Evolutionary conservation across 92 coral and sea anemone species (phyloP).

Genomic region (Pocillopora meandrina): DNA sequence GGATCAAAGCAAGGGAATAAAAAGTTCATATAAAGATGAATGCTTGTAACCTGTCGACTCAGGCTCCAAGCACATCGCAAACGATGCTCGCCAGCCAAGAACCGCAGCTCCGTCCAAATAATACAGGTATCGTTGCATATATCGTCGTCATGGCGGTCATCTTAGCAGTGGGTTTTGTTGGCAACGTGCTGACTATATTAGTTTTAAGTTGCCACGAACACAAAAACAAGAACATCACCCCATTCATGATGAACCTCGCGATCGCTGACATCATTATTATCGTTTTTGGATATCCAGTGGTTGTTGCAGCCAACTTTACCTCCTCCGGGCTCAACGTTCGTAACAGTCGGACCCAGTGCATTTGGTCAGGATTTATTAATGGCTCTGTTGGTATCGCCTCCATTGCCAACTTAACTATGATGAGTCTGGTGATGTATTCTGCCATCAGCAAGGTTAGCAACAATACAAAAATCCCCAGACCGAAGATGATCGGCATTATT

Average conservation of each 20-base stretch:
- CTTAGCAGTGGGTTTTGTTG: constrained; percentile 46
- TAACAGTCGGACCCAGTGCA: constrained; percentile 30
- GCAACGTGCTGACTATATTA: constrained; percentile 47
- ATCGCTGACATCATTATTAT: constrained; percentile 50
- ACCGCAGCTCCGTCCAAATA: background rate
- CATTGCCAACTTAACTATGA: constrained; percentile 45
- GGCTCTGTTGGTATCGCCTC: constrained; percentile 66
- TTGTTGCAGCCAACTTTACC: constrained; percentile 43
- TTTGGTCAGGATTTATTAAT: constrained; percentile 64
- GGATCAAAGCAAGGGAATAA: too few relatives aligned
- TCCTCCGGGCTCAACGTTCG: constrained; percentile 14
- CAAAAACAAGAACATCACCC: constrained; percentile 59
- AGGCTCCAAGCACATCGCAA: too few relatives aligned
- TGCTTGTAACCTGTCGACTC: too few relatives aligned
- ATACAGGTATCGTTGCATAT: constrained; percentile 27
- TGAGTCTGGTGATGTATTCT: constrained; percentile 47
- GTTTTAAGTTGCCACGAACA: constrained; percentile 56
- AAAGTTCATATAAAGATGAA: too few relatives aligned
- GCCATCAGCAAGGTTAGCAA: constrained; percentile 27
- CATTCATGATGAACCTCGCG: constrained; percentile 61
- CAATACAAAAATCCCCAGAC: constrained; percentile 10
- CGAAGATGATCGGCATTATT: constrained; percentile 21
- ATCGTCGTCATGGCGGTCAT: constrained; percentile 50
- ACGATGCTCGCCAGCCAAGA: background rate
- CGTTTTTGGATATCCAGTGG: constrained; percentile 67